These are phyloP conservation scores for Chrysopilus asiliformis DNA, from an alignment of 2,888 invertebrate genomes.

Conservation along the genomic window DNA sequence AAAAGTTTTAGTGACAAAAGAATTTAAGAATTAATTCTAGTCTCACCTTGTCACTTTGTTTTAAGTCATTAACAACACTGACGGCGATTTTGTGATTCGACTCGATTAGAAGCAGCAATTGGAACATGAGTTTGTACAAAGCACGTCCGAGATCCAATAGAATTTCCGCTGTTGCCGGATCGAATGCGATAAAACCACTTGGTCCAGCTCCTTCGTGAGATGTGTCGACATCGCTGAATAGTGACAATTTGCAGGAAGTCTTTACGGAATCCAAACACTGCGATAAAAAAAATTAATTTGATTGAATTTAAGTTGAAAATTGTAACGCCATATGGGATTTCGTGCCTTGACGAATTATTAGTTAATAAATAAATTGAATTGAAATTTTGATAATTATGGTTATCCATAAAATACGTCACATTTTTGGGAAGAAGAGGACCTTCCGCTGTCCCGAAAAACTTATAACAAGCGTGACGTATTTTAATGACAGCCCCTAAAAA, in stretches of 20 bases:
- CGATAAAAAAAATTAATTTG: constrained; percentile 12
- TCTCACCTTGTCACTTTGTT: constrained; percentile 43
- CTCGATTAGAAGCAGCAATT: constrained; percentile 77
- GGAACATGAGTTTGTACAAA: constrained; percentile 86
- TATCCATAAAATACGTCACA: not conserved
- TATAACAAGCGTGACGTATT: too few relatives aligned
- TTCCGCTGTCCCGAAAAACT: too few relatives aligned
- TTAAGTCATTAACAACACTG: constrained; percentile 44
- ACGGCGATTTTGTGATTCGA: constrained; percentile 72
- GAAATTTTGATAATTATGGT: not conserved
- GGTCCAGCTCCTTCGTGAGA: constrained; percentile 31
- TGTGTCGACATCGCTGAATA: constrained; percentile 45
- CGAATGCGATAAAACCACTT: constrained; percentile 33
- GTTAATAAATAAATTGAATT: not conserved
- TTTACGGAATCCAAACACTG: constrained; percentile 74
- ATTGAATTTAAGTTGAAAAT: not conserved
- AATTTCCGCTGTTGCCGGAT: constrained; percentile 52
- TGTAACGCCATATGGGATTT: too few relatives aligned
- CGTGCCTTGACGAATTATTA: too few relatives aligned
- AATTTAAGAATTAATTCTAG: too few relatives aligned
- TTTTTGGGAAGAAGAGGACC: too few relatives aligned
- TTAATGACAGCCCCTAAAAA: too few relatives aligned
- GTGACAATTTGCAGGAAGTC: constrained; percentile 62
- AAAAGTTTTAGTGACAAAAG: too few relatives aligned
- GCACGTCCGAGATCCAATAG: constrained; percentile 72